These are phyloP conservation scores for Lagorchestes hirsutus DNA, from an alignment of 2,797 vertebrate species.

Conservation along the genomic window DNA sequence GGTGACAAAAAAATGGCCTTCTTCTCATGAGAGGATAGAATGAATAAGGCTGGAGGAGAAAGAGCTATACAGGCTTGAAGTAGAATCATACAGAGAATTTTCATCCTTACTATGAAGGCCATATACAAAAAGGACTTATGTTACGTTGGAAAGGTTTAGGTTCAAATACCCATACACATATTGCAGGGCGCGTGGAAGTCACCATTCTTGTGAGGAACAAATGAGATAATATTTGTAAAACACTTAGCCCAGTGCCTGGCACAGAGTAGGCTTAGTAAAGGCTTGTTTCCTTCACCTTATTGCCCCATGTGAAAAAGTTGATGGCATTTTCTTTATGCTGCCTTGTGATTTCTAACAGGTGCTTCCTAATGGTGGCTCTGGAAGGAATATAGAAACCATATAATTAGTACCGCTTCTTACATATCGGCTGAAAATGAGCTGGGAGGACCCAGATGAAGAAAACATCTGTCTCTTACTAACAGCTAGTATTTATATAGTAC, in stretches of 20 bases:
- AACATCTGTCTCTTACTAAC: background rate
- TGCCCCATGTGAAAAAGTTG: background rate
- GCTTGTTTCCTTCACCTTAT: background rate
- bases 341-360: background rate
- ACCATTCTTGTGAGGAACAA: background rate
- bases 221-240: background rate
- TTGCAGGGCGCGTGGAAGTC: background rate
- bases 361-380: background rate
- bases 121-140: background rate
- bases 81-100: background rate
- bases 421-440: constrained; percentile 16
- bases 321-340: background rate
- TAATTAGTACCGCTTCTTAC: background rate
- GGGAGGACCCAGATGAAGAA: constrained; percentile 22
- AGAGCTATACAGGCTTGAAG: background rate
- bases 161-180: background rate
- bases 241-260: background rate
- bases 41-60: background rate
- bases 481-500: background rate
- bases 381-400: constrained; percentile 16
- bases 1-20: background rate
- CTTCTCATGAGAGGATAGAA: background rate
- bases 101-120: background rate
- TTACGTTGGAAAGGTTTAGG: background rate
- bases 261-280: background rate